Percentiles rank a stretch among this genome's conserved stretches.
Evolutionary conservation across 2,113 vertebrate genomes (phyloP).

Genomic region (Ochotona princeps): DNA sequence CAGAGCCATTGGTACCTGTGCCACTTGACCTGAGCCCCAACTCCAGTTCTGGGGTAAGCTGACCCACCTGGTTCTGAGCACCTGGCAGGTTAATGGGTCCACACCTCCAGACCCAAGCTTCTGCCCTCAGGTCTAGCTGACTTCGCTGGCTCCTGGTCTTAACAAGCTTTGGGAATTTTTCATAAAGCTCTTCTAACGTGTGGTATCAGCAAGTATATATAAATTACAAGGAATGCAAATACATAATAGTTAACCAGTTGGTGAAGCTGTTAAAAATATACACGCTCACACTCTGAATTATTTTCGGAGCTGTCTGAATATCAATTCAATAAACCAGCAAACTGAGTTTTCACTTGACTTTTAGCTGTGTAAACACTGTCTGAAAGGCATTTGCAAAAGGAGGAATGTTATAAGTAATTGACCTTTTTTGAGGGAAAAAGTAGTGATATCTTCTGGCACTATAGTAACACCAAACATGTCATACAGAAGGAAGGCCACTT

Average conservation of each 20-base stretch:
- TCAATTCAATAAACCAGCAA: conserved; percentile 24
- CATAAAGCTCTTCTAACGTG: not conserved
- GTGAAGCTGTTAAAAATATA: not conserved
- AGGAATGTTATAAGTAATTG: conserved; percentile 34
- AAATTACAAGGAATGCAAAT: not conserved
- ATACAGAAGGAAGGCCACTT: conserved; percentile 52
- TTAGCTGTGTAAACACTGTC: conserved; percentile 38
- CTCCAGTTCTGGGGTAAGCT: no score
- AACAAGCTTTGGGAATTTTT: not conserved
- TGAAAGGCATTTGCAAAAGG: conserved; percentile 59
- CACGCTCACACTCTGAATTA: not conserved
- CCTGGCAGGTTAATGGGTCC: no score
- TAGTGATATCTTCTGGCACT: conserved; percentile 44
- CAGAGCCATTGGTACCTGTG: no score
- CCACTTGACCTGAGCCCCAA: no score
- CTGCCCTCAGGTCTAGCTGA: no score
- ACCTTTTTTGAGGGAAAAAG: conserved; percentile 40
- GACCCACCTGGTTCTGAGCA: no score
- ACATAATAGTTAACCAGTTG: not conserved
- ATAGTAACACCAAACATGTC: conserved; percentile 57
- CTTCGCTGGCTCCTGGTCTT: not conserved
- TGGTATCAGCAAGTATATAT: not conserved
- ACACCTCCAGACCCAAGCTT: no score
- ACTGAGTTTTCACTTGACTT: conserved; percentile 60
- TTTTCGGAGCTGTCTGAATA: not conserved